A percentile compares a stretch with the other conserved stretches of the same genome.
Evolutionary conservation across 2,888 invertebrate genomes (phyloP).

Genomic region (Meandrusa payeni): DNA sequence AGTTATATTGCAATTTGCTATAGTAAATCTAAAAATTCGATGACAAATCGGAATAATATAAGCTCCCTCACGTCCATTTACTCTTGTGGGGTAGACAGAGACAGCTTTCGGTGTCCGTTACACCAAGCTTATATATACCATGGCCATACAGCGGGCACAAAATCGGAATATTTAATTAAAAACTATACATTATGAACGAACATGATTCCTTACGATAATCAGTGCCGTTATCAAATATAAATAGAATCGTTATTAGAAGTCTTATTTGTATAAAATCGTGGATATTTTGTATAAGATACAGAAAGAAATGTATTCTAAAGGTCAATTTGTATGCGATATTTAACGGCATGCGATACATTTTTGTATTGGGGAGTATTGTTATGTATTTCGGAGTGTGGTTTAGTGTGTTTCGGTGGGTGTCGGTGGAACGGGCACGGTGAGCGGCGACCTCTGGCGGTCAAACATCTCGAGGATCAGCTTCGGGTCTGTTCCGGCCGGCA

Average conservation of each 20-base stretch:
- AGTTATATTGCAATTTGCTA: conserved; percentile 6
- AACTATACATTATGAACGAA: conserved; percentile 6
- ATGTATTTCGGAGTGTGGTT: conserved; percentile 2
- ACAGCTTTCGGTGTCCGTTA: too few species aligned
- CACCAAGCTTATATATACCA: too few species aligned
- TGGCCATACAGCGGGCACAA: too few species aligned
- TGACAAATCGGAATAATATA: neutral
- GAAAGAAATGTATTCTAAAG: neutral
- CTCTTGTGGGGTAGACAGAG: too few species aligned
- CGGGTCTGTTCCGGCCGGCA: conserved; percentile 77
- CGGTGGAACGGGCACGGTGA: conserved; percentile 64
- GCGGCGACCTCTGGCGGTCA: conserved; percentile 72
- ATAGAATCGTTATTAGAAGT: conserved; percentile 5
- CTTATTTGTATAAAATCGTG: neutral
- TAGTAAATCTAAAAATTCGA: conserved; percentile 18
- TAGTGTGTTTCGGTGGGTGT: conserved; percentile 49
- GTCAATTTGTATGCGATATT: neutral
- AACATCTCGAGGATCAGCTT: conserved; percentile 80
- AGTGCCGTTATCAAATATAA: neutral
- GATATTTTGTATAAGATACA: neutral
- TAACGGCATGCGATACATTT: neutral
- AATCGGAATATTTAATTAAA: too few species aligned
- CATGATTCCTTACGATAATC: neutral
- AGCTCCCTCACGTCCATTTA: too few species aligned
- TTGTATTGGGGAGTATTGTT: neutral